phyloP scores from a whole-genome alignment of 30 jellyfish, hydroid and myxozoan genomes.

The Turritopsis rubra region DNA sequence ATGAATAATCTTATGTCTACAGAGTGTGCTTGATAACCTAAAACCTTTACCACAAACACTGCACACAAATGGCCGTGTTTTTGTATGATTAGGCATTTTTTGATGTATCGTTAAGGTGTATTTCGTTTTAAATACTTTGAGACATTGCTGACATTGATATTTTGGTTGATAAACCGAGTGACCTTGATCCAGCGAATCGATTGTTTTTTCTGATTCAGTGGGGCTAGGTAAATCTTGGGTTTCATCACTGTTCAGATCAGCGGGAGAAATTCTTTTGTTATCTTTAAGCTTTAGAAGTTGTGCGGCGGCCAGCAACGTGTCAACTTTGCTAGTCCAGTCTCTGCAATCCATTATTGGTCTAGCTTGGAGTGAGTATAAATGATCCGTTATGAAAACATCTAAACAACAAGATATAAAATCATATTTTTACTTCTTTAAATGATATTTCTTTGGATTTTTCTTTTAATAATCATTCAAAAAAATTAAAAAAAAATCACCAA shows the following conservation, averaged over 20 bases:
- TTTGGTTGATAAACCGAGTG: slow-evolving; percentile 17
- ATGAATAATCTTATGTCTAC: slow-evolving; percentile 91
- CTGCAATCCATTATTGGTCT: background rate
- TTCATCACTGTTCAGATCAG: background rate
- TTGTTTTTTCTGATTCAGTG: slow-evolving; percentile 23
- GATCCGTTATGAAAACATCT: slow-evolving; percentile 12
- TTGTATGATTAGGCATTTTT: slow-evolving; percentile 92
- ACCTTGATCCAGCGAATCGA: slow-evolving; percentile 18
- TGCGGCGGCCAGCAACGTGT: slow-evolving; percentile 36
- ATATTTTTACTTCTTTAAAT: too few species aligned
- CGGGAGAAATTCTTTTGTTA: background rate
- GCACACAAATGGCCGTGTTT: slow-evolving; percentile 91
- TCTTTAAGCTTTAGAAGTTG: slow-evolving; percentile 30
- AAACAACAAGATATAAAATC: too few species aligned
- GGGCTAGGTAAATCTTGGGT: slow-evolving; percentile 27
- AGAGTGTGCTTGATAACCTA: slow-evolving; percentile 93
- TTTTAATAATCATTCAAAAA: background rate
- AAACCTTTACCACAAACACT: slow-evolving; percentile 92
- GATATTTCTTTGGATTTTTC: too few species aligned
- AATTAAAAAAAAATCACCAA: too few species aligned
- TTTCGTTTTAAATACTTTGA: slow-evolving; percentile 73
- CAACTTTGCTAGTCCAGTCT: slow-evolving; percentile 8
- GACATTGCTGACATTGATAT: slow-evolving; percentile 88
- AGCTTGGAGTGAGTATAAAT: slow-evolving; percentile 14
- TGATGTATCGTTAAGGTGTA: slow-evolving; percentile 84